Evolutionary conservation across 2,888 invertebrate genomes (phyloP).

Genomic region (Meta bourneti): DNA sequence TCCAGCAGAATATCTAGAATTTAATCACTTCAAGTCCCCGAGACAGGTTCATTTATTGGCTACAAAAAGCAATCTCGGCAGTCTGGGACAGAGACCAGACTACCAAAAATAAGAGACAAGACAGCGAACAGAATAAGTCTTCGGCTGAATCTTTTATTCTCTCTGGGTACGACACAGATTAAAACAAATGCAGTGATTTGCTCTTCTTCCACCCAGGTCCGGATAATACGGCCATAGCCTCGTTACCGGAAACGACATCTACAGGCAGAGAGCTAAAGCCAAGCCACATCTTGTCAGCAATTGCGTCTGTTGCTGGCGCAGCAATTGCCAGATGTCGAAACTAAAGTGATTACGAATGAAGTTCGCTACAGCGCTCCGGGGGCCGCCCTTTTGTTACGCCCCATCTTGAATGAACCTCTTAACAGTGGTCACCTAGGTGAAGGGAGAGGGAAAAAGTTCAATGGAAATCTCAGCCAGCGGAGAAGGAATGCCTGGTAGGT

Average conservation of each 20-base stretch:
- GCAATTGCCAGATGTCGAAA: conserved; percentile 58
- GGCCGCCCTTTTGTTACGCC: conserved; percentile 15
- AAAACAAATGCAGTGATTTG: conserved; percentile 40
- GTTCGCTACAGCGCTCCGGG: conserved; percentile 18
- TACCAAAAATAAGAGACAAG: too few species aligned
- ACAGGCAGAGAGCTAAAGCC: conserved; percentile 6
- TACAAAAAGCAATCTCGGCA: too few species aligned
- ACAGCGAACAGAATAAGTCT: neutral
- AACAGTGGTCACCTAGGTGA: neutral
- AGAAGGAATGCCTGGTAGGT: neutral
- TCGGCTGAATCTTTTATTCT: neutral
- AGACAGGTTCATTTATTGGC: too few species aligned
- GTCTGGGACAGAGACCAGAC: too few species aligned
- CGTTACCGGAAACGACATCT: conserved; percentile 44
- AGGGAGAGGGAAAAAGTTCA: neutral
- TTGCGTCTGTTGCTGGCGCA: conserved; percentile 48
- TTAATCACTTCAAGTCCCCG: too few species aligned
- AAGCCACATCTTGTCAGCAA: conserved; percentile 48
- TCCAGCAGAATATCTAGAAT: too few species aligned
- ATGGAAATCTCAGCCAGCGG: neutral
- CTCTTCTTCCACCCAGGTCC: neutral
- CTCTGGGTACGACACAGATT: conserved; percentile 3
- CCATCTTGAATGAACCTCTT: conserved; percentile 17
- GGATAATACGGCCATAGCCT: conserved; percentile 30
- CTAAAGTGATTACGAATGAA: conserved; percentile 51